Conservation (phyloP, 2,113 vertebrate species). For the Gymnocephalus cernua region DNA sequence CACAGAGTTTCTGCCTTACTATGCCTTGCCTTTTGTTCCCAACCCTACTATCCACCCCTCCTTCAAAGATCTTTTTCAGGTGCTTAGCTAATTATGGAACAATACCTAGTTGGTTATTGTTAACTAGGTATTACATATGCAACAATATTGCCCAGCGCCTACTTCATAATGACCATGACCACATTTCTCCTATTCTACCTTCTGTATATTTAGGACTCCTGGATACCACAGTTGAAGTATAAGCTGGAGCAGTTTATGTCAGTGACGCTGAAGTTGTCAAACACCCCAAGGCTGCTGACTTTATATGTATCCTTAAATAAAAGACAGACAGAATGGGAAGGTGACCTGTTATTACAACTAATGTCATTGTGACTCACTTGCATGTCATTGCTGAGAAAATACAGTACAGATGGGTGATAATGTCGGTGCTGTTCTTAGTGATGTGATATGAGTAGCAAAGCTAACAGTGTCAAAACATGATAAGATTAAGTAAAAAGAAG, state of each 20-base stretch:
- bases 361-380: background rate
- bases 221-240: constrained; percentile 88
- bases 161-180: background rate
- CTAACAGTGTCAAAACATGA: background rate
- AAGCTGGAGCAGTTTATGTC: constrained; percentile 90
- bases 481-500: background rate
- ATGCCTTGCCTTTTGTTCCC: constrained; percentile 95
- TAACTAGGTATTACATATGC: background rate
- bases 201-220: constrained; percentile 88
- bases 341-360: too few relatives aligned
- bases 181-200: background rate
- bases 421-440: background rate
- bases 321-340: too few relatives aligned
- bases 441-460: background rate
- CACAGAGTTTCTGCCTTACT: constrained; percentile 94
- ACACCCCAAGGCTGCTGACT: constrained; percentile 87
- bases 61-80: constrained; percentile 95
- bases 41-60: constrained; percentile 92
- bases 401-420: too few relatives aligned
- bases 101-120: background rate
- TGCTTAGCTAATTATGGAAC: constrained; percentile 40
- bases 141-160: background rate
- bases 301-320: constrained; percentile 94
- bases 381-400: background rate
- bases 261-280: constrained; percentile 86